phyloP scores from a whole-genome alignment of 2,113 vertebrate genomes.

The Chaetodon auriga region DNA sequence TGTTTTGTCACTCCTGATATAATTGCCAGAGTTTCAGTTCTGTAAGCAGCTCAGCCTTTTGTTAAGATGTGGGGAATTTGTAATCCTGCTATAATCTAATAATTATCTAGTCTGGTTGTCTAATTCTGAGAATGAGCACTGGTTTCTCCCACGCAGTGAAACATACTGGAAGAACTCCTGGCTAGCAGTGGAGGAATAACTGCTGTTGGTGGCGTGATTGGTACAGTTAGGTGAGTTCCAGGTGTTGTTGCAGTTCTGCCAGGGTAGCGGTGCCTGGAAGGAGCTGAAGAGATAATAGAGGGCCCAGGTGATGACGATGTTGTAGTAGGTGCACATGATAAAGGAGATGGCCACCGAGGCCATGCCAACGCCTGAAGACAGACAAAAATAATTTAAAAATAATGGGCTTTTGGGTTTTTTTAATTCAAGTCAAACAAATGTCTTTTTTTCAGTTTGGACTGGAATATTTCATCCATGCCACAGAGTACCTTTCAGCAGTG shows the following conservation, averaged over 20 bases:
- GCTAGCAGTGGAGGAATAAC: constrained; percentile 80
- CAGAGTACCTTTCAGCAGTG: constrained; percentile 83
- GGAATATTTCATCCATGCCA: not conserved
- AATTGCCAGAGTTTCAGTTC: not conserved
- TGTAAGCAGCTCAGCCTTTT: not conserved
- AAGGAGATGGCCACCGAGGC: constrained; percentile 86
- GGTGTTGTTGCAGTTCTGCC: constrained; percentile 85
- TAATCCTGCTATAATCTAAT: constrained; percentile 8
- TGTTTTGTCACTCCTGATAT: not conserved
- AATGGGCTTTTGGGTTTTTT: not conserved
- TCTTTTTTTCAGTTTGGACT: not conserved
- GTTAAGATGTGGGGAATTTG: not conserved
- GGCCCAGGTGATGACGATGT: constrained; percentile 84
- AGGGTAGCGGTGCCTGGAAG: constrained; percentile 81
- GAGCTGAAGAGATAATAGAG: constrained; percentile 87
- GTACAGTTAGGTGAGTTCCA: constrained; percentile 85
- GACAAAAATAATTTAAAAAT: constrained; percentile 1
- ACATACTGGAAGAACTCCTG: constrained; percentile 86
- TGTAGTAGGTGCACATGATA: constrained; percentile 87
- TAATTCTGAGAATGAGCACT: not conserved
- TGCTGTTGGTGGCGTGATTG: constrained; percentile 70
- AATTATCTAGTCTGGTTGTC: constrained; percentile 1
- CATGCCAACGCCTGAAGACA: constrained; percentile 81
- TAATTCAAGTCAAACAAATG: too few species aligned
- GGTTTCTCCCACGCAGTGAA: not conserved